Conservation (phyloP, 2,797 vertebrate genomes). For the Rhinella marina region DNA sequence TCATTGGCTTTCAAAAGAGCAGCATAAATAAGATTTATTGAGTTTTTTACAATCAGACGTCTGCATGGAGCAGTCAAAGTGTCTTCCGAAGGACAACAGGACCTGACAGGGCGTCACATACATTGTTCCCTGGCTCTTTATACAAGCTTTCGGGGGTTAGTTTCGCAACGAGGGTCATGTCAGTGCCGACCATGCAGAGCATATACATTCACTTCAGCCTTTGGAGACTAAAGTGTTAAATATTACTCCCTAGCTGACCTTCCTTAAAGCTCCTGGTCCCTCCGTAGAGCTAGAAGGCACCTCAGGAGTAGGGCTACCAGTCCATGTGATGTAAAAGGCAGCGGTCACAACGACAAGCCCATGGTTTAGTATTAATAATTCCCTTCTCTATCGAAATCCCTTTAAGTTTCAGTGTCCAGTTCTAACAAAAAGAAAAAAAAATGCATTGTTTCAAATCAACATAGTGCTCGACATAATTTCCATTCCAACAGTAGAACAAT, state of each 20-base stretch:
- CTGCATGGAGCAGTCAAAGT: conserved; percentile 39
- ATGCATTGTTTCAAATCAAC: conserved; percentile 6
- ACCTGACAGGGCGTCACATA: conserved; percentile 21
- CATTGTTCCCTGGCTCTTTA: conserved; percentile 10
- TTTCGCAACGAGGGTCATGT: conserved; percentile 11
- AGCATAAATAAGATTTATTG: conserved; percentile 62
- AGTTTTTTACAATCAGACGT: conserved; percentile 53
- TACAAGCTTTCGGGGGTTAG: conserved; percentile 31
- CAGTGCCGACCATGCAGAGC: conserved; percentile 28
- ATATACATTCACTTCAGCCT: conserved; percentile 22
- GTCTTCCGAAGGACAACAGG: conserved; percentile 34
- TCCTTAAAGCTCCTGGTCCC: conserved; percentile 28
- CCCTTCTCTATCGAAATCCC: conserved; percentile 24
- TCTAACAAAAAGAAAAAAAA: conserved; percentile 7
- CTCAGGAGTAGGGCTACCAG: conserved; percentile 12
- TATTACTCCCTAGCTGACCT: not conserved
- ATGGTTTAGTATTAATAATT: not conserved
- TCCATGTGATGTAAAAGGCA: conserved; percentile 17
- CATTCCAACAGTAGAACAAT: conserved; percentile 33
- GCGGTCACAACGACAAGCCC: conserved; percentile 9
- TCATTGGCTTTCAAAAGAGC: conserved; percentile 49
- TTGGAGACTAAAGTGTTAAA: not conserved
- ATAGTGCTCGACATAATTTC: conserved; percentile 16
- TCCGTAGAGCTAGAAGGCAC: conserved; percentile 40
- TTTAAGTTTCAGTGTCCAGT: conserved; percentile 24